Conservation (phyloP, 2,797 vertebrate genomes). For the Bucorvus abyssinicus region DNA sequence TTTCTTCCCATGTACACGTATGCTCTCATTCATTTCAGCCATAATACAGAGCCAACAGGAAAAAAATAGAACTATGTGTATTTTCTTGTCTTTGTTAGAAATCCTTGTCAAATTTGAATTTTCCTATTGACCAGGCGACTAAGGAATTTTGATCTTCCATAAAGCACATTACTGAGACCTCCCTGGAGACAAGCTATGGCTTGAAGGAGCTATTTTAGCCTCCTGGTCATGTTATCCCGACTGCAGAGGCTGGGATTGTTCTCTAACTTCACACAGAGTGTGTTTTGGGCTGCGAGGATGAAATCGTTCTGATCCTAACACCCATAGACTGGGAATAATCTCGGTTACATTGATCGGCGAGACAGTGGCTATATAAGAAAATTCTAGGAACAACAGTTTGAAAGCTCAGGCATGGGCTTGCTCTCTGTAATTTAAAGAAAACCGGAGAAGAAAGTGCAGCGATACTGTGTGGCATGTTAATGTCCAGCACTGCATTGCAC, state of each 20-base stretch:
- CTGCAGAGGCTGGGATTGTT: background rate
- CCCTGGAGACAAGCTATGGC: background rate
- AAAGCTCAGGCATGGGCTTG: background rate
- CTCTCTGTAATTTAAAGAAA: background rate
- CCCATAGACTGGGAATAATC: background rate
- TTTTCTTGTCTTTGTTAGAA: background rate
- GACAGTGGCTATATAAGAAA: background rate
- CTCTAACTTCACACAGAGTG: background rate
- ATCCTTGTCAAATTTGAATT: background rate
- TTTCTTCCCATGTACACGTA: background rate
- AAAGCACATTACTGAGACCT: background rate
- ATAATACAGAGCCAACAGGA: background rate
- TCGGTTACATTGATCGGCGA: background rate
- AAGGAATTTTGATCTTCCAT: background rate
- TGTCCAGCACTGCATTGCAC: background rate
- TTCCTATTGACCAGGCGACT: background rate
- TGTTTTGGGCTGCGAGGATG: background rate
- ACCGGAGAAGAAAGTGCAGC: background rate
- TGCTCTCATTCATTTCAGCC: background rate
- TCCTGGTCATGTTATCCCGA: background rate
- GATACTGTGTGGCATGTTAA: background rate
- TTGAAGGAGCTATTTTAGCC: background rate
- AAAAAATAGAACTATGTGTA: background rate
- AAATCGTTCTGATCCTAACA: background rate
- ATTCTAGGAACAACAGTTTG: background rate